Evolutionary conservation across 2,113 vertebrate species (phyloP).

Genomic region (Talpa occidentalis): DNA sequence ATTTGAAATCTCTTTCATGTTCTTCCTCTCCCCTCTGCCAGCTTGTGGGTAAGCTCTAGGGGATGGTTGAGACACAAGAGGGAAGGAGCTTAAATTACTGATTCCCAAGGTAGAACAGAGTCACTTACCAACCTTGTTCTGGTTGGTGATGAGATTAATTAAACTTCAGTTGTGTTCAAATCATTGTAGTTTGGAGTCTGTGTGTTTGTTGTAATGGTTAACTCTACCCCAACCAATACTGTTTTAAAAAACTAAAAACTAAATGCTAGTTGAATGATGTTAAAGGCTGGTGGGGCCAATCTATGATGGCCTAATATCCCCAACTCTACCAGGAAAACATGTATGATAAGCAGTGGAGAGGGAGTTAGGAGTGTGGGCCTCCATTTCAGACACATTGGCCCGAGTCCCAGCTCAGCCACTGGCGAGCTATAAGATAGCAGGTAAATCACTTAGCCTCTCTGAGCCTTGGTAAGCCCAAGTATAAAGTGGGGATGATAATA

Average conservation of each 20-base stretch:
- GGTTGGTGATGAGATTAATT: background rate
- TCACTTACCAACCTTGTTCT: background rate
- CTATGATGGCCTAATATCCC: background rate
- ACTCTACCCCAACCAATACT: background rate
- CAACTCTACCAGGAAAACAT: background rate
- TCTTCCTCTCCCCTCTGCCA: background rate
- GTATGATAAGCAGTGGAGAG: background rate
- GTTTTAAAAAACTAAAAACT: background rate
- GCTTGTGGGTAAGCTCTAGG: background rate
- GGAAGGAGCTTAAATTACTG: background rate
- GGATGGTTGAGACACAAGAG: background rate
- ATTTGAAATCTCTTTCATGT: background rate
- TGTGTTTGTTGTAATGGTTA: background rate
- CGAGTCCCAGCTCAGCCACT: background rate
- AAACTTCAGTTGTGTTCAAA: background rate
- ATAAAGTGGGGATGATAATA: background rate
- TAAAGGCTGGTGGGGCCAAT: background rate
- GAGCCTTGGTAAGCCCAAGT: background rate
- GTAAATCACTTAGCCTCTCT: background rate
- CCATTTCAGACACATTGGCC: background rate
- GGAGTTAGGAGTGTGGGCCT: background rate
- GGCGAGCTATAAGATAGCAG: background rate
- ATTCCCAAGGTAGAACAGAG: background rate
- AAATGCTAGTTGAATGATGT: background rate
- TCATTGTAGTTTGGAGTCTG: background rate